A percentile compares a stretch with the other conserved stretches of the same genome.
Conservation (phyloP, 2,797 vertebrate genomes). For the Atherinosoma microstoma region DNA sequence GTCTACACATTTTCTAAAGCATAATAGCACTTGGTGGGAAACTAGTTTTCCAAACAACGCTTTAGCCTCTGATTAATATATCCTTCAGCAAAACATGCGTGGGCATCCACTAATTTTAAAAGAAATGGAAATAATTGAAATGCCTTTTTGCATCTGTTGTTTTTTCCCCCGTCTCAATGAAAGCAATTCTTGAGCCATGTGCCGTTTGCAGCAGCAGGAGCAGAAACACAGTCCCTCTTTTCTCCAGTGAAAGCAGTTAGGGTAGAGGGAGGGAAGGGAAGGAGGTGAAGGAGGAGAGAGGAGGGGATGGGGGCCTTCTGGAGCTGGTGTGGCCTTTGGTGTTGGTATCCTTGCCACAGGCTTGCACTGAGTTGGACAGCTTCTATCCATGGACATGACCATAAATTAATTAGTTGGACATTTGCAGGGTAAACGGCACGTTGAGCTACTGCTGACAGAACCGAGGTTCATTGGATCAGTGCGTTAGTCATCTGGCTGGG, state of each 20-base stretch:
- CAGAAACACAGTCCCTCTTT: slow-evolving; percentile 53
- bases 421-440: slow-evolving; percentile 73
- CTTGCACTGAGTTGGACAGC: slow-evolving; percentile 64
- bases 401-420: slow-evolving; percentile 73
- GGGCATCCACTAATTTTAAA: not conserved
- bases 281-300: slow-evolving; percentile 16
- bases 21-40: not conserved
- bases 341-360: slow-evolving; percentile 68
- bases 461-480: slow-evolving; percentile 56
- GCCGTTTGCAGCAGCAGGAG: slow-evolving; percentile 44
- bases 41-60: not conserved
- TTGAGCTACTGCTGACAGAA: slow-evolving; percentile 66
- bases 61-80: slow-evolving; percentile 1
- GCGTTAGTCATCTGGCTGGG: slow-evolving; percentile 57
- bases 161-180: slow-evolving; percentile 38
- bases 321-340: slow-evolving; percentile 51
- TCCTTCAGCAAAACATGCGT: slow-evolving; percentile 7
- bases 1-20: slow-evolving; percentile 1
- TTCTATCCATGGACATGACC: slow-evolving; percentile 61
- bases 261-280: slow-evolving; percentile 14
- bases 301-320: slow-evolving; percentile 22
- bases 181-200: slow-evolving; percentile 29
- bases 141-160: slow-evolving; percentile 27
- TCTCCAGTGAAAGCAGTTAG: slow-evolving; percentile 44
- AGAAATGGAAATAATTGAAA: slow-evolving; percentile 19